Base-by-base conservation (phyloP, 2,797 vertebrate genomes). In the Steatocranus sp. region DNA sequence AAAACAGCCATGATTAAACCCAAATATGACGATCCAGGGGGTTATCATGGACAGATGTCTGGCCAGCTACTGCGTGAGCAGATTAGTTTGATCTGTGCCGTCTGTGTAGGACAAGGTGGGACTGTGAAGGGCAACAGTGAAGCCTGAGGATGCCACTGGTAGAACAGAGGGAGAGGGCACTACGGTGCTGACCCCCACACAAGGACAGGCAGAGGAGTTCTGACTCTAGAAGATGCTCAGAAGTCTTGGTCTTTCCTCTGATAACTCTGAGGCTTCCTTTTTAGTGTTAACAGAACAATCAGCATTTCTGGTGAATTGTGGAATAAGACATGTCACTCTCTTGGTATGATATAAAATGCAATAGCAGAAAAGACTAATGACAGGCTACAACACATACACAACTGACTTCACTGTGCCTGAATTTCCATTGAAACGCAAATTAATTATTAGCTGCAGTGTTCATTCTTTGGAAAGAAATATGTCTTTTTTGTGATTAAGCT, bases 31-130 rank as follows among this genome's bases (percentile, higher is more conserved):
- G 6, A 77, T 80, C 75, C 75, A 49, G 84, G 80, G 79, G 81
- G 82, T 50, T 80, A 12, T 86, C 41, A 5, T 25, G 76, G 86
- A 85, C 88, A 90, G 92, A 90, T 93, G 89, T 91, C 23, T 58
- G 73, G 48, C 43, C 77, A 77, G 84, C 83, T 23, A 50, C 80
- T 78, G 83, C 48, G 38, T 43, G 80, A 82, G 82, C 83, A 85
- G 86, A 87, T 94, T 88, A 88, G 76, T 86, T 53, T 83, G 81
- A 76, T 84, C 63, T 85, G 83, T 77, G 84, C 32, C 1, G 80
- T 20, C 73, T 81, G 78, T 46, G 18, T 23, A 58, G 81, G 66
- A 83, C 75, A 70, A 83, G 85, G 89, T 89, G 73, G 84, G 58
- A 73, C 50, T 85, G 34, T 14, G 81, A 53, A 41, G 61, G 86